phyloP scores from a whole-genome alignment of 2,113 vertebrate species.

The Oriolus oriolus region DNA sequence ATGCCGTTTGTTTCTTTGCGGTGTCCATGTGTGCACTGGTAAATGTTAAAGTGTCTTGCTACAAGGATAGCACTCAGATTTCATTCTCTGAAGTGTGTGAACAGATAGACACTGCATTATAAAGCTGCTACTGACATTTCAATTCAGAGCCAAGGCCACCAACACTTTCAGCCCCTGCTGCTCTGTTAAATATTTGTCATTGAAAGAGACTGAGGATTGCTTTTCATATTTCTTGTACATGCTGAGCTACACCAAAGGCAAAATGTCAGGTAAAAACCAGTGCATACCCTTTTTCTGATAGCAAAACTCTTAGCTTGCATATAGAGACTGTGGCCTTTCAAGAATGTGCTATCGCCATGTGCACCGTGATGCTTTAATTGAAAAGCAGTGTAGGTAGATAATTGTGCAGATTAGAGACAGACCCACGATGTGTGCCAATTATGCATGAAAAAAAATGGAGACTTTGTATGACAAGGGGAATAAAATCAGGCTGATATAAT shows the following conservation, averaged over 20 bases:
- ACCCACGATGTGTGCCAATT: neutral
- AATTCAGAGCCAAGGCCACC: constrained; percentile 39
- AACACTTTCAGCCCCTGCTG: constrained; percentile 24
- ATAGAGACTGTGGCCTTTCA: constrained; percentile 27
- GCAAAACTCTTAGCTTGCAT: constrained; percentile 18
- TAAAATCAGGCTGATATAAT: constrained; percentile 14
- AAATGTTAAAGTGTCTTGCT: constrained; percentile 38
- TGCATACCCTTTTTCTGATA: constrained; percentile 36
- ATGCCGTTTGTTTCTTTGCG: neutral
- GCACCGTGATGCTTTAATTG: constrained; percentile 28
- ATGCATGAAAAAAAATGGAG: neutral
- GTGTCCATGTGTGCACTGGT: neutral
- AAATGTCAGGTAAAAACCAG: constrained; percentile 53
- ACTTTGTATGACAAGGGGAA: neutral
- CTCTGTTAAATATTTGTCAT: constrained; percentile 69
- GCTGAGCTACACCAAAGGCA: neutral
- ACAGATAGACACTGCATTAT: neutral
- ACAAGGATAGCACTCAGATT: neutral
- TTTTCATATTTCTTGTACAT: constrained; percentile 8
- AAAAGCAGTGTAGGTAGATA: constrained; percentile 34
- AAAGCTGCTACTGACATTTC: constrained; percentile 58
- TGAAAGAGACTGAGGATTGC: neutral
- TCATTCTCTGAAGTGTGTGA: constrained; percentile 8
- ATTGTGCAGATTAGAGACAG: constrained; percentile 16
- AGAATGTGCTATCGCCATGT: neutral